Evolutionary conservation across 2,113 vertebrate genomes (phyloP).

Genomic region (Hypanus sabinus): DNA sequence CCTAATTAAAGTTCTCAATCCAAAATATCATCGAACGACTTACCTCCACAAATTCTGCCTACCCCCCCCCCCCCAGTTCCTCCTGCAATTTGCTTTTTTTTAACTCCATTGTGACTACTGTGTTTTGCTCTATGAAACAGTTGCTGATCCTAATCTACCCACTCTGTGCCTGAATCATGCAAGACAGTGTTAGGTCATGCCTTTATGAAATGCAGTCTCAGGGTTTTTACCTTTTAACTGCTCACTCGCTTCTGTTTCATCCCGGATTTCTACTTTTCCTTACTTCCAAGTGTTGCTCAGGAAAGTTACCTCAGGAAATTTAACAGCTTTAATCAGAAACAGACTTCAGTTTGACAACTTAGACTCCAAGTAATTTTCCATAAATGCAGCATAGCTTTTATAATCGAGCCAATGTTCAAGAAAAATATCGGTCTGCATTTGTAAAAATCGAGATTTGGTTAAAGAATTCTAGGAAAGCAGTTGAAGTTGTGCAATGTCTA

Average conservation of each 20-base stretch:
- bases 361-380: neutral
- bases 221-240: neutral
- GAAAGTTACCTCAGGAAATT: neutral
- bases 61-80: too few relatives aligned
- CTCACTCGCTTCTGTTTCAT: neutral
- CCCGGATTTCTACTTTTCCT: neutral
- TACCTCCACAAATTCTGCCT: too few relatives aligned
- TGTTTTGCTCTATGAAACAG: too few relatives aligned
- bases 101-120: too few relatives aligned
- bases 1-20: too few relatives aligned
- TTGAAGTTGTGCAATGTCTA: neutral
- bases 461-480: neutral
- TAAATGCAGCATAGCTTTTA: constrained; percentile 3
- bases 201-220: neutral
- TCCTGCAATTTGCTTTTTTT: too few relatives aligned
- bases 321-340: constrained; percentile 12
- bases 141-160: too few relatives aligned
- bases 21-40: too few relatives aligned
- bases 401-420: neutral
- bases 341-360: constrained; percentile 12
- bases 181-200: neutral
- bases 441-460: neutral
- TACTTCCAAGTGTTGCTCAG: neutral
- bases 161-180: neutral
- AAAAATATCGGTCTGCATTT: constrained; percentile 13